Evolutionary conservation across 2,113 vertebrate genomes (phyloP), one percentile per base, ranked within the genome.

Genomic region (Monopterus albus): DNA sequence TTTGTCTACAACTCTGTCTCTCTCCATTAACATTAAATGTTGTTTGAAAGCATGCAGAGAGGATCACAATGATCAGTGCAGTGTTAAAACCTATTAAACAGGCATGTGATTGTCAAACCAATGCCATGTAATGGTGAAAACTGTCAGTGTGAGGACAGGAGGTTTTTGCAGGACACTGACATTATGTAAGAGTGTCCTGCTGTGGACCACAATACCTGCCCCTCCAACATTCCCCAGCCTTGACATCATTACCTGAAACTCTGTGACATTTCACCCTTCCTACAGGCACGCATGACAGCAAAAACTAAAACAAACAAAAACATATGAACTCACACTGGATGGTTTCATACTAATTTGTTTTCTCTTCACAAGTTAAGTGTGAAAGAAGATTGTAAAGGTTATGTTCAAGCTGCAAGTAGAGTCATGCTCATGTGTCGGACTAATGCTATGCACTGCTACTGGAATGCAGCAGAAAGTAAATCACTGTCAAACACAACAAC

Each of bases 201-300:
- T 50, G 18, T 67, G 35, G 51, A 72, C 29, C 14, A 45, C n/a
- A 25, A 52, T 82, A 87, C 78, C 79, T 62, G 86, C 86, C 73
- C 50, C 61, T 62, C 42, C 64, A 60, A 61, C 88, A 90, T 91
- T 89, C 90, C 86, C 72, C 33, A 57, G 69, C 68, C 59, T 74
- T 85, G 78, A 88, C 81, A 82, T 87, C 78, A 89, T 82, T 33
- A 84, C 65, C 79, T 86, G 84, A 89, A 86, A 90, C 75, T 25
- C 43, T 53, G 60, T 52, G 77, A 78, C 81, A 69, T 72, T 76
- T 64, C 36, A 61, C 3, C 45, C 42, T 58, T 36, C 67, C 67
- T 25, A 26, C 21, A 46, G 73, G 64, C 63, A 70, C 6, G 10
- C 46, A 51, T 15, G 69, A 23, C 51, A 33, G 29, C 36, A 50